These are phyloP conservation scores for Nephrotoma appendiculata DNA, from an alignment of 2,888 invertebrate species.

Conservation along the genomic window DNA sequence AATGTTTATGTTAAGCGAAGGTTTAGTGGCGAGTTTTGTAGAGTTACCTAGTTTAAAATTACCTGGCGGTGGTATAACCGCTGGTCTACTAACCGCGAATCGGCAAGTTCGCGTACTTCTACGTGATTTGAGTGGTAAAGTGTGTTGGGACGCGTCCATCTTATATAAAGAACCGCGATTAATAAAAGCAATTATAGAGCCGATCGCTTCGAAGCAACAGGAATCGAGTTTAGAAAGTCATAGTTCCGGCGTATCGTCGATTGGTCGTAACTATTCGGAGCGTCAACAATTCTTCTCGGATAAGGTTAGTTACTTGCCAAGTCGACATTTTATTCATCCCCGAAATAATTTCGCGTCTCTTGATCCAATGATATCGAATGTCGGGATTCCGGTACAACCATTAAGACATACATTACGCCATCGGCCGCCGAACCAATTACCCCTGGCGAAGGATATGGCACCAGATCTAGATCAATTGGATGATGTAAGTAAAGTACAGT, in stretches of 20 bases:
- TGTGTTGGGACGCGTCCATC: slow-evolving; percentile 91
- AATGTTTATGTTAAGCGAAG: slow-evolving; percentile 71
- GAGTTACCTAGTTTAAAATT: slow-evolving; percentile 75
- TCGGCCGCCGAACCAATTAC: slow-evolving; percentile 60
- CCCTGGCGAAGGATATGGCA: slow-evolving; percentile 65
- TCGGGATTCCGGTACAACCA: slow-evolving; percentile 39
- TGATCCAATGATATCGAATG: slow-evolving; percentile 31
- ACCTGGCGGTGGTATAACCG: slow-evolving; percentile 61
- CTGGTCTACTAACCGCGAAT: slow-evolving; percentile 63
- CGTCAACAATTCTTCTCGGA: neutral
- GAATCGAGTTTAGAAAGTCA: neutral
- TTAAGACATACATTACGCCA: slow-evolving; percentile 57
- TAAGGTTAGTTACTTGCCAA: neutral
- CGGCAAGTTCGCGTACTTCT: slow-evolving; percentile 75
- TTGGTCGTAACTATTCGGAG: neutral
- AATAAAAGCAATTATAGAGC: slow-evolving; percentile 38
- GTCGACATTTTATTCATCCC: slow-evolving; percentile 10
- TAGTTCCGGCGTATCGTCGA: neutral
- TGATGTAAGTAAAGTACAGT: slow-evolving; percentile 47
- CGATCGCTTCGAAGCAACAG: slow-evolving; percentile 26
- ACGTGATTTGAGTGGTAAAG: slow-evolving; percentile 84
- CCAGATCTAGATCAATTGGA: slow-evolving; percentile 85
- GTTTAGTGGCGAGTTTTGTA: slow-evolving; percentile 73
- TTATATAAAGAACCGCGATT: slow-evolving; percentile 60
- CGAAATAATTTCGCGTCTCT: slow-evolving; percentile 14